Evolutionary conservation across 2,888 invertebrate genomes (phyloP), one percentile per base, ranked within the genome.

Genomic region (Acanthosepion lycidas): DNA sequence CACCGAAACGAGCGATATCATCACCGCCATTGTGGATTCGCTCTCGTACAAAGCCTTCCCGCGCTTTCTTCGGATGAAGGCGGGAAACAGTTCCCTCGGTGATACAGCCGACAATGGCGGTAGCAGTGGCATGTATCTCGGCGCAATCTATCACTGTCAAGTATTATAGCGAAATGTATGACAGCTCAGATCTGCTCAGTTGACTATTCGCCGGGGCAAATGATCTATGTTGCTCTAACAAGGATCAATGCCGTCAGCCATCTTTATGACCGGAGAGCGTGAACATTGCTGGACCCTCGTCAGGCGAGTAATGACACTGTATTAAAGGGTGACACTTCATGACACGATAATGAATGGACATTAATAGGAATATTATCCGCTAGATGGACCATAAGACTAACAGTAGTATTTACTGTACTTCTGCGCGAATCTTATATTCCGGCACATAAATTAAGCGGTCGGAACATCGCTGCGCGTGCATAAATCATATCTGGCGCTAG

Each of bases 331-430:
- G 78, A 78, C 78, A 33, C 78, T 78, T 78, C 78, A 78, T 78
- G 78, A 78, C 78, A 78, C 78, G 78, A 78, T 78, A 78, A 78
- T 78, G 78, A 78, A 78, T 33, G n/a, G 78, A 78, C 78, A 78
- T 78, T 78, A 78, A 78, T 78, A 78, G 78, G 78, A 78, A 78
- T 78, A 78, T 78, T 78, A 78, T 78, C 78, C 78, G 78, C 78
- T 78, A 78, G 78, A 33, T 78, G 78, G 78, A 78, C 78, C 78
- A 33, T 78, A 78, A 78, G 78, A 78, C 78, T 78, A 78, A 78
- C 78, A 78, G 78, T 78, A 78, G 33, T 78, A 78, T 78, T 78
- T 78, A n/a, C 78, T 78, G n/a, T 33, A 78, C n/a, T 33, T 33
- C 78, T 33, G 78, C n/a, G 78, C n/a, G 15, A 18, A 9, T 33